Evolutionary conservation across 2,113 vertebrate species (phyloP), one percentile per base, ranked within the genome.

Genomic region (Dendropsophus ebraccatus): DNA sequence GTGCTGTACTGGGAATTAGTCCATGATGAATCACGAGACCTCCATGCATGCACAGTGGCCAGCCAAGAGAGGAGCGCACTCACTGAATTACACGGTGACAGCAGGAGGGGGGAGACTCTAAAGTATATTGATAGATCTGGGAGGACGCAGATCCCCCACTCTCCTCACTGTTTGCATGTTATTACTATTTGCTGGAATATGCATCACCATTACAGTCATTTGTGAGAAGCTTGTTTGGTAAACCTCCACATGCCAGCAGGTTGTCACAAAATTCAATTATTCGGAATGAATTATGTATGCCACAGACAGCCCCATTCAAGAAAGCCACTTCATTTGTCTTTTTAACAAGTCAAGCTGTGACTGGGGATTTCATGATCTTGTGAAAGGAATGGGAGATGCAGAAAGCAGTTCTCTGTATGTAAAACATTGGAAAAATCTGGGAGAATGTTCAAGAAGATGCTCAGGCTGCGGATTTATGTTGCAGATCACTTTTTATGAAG

Each of bases 301-400:
- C 73, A 58, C 84, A 86, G 84, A 86, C 84, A 86, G 84, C 77
- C 84, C 84, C 65, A 86, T 86, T 81, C 77, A 86, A 28, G 52
- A 74, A 86, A 86, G 84, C 84, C 84, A 86, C 84, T 86, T 86
- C 84, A 86, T 86, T 81, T 86, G 84, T 86, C 84, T 86, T 86
- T 86, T 86, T 86, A 86, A 86, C 84, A 81, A 86, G 84, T 86
- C 84, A 86, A 86, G 84, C 84, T 86, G 84, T 86, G 76, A 86
- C 77, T 81, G 35, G 84, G 84, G 84, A 86, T 86, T 86, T 80
- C 77, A 73, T 86, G 84, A 73, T 86, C 84, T 73, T 58, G 67
- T 81, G 77, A 73, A 74, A 81, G 35, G 84, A 11, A 60, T 70
- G 65, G 76, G 62, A 80, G 76, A 73, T 32, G 50, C 67, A 60